phyloP scores from a whole-genome alignment of 1,140 invertebrate genomes.

The Pemphigus obesinymphae region DNA sequence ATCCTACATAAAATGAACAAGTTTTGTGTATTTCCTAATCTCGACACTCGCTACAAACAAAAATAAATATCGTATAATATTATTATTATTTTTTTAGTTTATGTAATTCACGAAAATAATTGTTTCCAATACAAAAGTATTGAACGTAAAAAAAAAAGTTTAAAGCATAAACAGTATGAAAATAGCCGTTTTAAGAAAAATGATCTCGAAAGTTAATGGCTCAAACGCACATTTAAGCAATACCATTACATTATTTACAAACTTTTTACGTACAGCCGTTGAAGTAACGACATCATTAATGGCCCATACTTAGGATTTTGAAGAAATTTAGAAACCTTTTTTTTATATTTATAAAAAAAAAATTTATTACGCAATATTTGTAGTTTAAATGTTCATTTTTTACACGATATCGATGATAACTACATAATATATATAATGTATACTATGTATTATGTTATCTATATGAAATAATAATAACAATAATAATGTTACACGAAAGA shows the following conservation, averaged over 20 bases:
- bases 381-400: neutral
- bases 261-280: conserved; percentile 20
- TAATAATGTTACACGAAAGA: no score
- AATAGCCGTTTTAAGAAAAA: conserved; percentile 17
- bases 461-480: no score
- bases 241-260: conserved; percentile 35
- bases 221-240: conserved; percentile 14
- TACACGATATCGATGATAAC: neutral
- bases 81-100: neutral
- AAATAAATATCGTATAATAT: neutral
- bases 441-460: no score
- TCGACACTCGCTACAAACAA: neutral
- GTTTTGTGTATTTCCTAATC: neutral
- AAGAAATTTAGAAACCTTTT: conserved; percentile 22
- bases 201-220: conserved; percentile 16
- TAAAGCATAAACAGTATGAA: conserved; percentile 3
- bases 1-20: no score
- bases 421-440: no score
- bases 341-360: neutral
- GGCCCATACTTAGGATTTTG: neutral
- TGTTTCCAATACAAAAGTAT: conserved; percentile 2
- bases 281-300: conserved; percentile 26
- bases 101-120: neutral
- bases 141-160: conserved; percentile 9
- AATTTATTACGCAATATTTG: neutral